Percentiles rank a stretch among this genome's conserved stretches.
Conservation (phyloP, 2,797 vertebrate species). For the Pithecia hirsuta region DNA sequence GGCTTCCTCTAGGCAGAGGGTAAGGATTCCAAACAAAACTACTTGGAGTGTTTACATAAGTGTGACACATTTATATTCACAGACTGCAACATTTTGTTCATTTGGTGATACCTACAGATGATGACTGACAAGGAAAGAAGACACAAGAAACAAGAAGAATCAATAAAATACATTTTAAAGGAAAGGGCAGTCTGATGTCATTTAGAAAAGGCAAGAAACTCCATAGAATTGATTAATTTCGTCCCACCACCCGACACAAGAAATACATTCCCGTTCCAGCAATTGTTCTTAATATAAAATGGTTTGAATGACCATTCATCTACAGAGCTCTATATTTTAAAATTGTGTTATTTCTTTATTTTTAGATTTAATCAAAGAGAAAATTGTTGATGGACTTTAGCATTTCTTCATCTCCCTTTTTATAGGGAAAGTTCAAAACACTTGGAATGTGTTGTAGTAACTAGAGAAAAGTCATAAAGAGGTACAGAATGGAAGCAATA, state of each 20-base stretch:
- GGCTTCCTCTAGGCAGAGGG: neutral
- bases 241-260: neutral
- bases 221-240: neutral
- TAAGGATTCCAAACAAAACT: neutral
- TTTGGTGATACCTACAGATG: neutral
- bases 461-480: neutral
- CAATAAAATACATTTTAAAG: neutral
- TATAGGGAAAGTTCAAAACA: neutral
- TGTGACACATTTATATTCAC: neutral
- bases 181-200: neutral
- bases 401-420: neutral
- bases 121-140: neutral
- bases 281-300: neutral
- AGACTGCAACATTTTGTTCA: neutral
- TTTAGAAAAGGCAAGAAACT: neutral
- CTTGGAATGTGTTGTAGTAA: neutral
- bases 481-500: neutral
- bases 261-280: neutral
- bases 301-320: neutral
- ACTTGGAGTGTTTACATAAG: neutral
- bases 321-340: neutral
- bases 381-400: neutral
- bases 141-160: neutral
- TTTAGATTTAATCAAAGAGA: slow-evolving; percentile 23
- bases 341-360: neutral